Evolutionary conservation across 2,888 invertebrate genomes (phyloP), one percentile per base, ranked within the genome.

Genomic region (Azorinus chamasolen): DNA sequence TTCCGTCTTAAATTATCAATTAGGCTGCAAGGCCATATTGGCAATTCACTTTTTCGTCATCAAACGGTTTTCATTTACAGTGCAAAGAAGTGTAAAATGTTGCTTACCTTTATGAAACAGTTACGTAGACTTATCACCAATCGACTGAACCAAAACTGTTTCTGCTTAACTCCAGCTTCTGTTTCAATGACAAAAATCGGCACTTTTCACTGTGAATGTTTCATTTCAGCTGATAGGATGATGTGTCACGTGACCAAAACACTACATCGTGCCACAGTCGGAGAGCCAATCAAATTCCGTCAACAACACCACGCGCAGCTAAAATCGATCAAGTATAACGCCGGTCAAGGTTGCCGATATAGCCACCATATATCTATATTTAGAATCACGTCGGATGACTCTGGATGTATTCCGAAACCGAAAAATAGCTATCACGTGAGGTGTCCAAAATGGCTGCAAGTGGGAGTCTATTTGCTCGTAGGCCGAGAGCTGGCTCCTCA

Each of bases 401-500:
- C 2, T 20, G 4, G 16, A 41, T 41, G 20, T 25, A 6, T 25
- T 46, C 46, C 59, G 14, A 59, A 59, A 45, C 59, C 46, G 18
- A 37, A 48, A 58, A 63, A 6, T 32, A 6, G 5, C 10, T 32
- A 10, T 79, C 83, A 79, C 75, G 80, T 83, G 79, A 83, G 81
- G 75, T 66, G 64, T 22, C 53, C 86, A 89, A 90, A 85, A 90
- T 90, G 90, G 88, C 84, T 37, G 68, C 87, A 43, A 59, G 86
- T 66, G 88, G 86, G 80, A 89, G 89, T 88, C 78, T 90, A 43
- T 90, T 91, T 82, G 86, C 87, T 57, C 87, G 89, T 18, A 85
- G 89, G 76, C 82, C 83, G 32, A 74, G 90, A 59, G 80, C 86
- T 48, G 89, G 90, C 12, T 91, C 91, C 10, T 83, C 86, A 39